These are phyloP conservation scores for Belonocnema kinseyi DNA, from an alignment of 1,140 invertebrate species.

Conservation along the genomic window DNA sequence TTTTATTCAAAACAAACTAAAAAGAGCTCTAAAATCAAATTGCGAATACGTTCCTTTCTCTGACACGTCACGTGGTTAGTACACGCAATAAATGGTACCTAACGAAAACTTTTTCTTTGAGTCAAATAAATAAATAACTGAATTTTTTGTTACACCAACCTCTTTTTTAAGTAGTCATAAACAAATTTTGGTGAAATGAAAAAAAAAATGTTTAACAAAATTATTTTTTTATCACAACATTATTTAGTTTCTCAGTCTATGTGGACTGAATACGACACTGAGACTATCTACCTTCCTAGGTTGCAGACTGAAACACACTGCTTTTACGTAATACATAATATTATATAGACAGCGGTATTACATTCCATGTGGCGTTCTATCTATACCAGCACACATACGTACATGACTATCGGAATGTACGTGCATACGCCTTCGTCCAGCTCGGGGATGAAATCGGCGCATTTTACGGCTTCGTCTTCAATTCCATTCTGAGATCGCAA, in stretches of 20 bases:
- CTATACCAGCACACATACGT: background rate
- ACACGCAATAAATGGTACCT: too few relatives aligned
- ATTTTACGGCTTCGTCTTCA: conserved; percentile 28
- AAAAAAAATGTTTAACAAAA: too few relatives aligned
- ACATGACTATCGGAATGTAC: conserved; percentile 2
- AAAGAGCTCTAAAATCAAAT: too few relatives aligned
- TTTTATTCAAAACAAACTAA: too few relatives aligned
- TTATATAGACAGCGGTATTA: conserved; percentile 37
- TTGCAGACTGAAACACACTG: conserved; percentile 37
- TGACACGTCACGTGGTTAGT: too few relatives aligned
- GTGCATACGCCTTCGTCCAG: conserved; percentile 1
- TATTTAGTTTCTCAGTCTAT: background rate
- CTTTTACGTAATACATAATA: conserved; percentile 34
- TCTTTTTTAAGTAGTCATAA: too few relatives aligned
- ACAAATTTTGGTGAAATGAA: too few relatives aligned
- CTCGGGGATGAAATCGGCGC: conserved; percentile 21
- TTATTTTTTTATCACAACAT: too few relatives aligned
- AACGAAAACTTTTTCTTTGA: too few relatives aligned
- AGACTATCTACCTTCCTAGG: conserved; percentile 47
- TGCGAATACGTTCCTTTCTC: too few relatives aligned
- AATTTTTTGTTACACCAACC: too few relatives aligned
- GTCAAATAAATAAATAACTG: too few relatives aligned
- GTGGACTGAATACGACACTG: conserved; percentile 32
- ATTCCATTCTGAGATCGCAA: conserved; percentile 14
- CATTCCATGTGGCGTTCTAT: conserved; percentile 1